These are phyloP conservation scores for Drosophila murphyi DNA, from an alignment of 1,140 invertebrate genomes.

Conservation along the genomic window DNA sequence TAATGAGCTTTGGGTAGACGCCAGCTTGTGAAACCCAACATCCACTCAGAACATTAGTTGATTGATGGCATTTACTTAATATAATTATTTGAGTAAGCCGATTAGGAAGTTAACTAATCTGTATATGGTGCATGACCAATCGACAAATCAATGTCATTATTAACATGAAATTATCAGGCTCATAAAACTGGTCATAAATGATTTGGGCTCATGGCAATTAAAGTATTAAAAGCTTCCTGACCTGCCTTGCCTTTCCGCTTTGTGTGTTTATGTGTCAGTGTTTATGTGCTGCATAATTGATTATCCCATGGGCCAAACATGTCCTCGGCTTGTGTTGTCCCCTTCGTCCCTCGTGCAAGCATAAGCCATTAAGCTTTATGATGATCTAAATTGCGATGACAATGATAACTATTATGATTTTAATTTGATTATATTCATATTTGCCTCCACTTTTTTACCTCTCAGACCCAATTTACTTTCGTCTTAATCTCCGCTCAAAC, in stretches of 20 bases:
- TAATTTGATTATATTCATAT: conserved; percentile 25
- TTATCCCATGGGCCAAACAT: conserved; percentile 64
- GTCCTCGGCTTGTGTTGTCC: conserved; percentile 29
- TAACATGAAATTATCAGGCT: conserved; percentile 52
- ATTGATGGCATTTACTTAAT: conserved; percentile 54
- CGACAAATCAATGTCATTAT: conserved; percentile 58
- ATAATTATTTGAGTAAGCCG: conserved; percentile 63
- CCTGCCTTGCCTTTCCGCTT: background rate
- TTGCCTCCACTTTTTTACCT: background rate
- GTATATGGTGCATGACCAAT: background rate
- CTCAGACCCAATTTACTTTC: conserved; percentile 8
- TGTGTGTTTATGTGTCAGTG: background rate
- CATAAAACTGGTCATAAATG: conserved; percentile 28
- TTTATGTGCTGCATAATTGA: conserved; percentile 64
- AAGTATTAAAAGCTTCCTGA: conserved; percentile 36
- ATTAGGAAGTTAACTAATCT: conserved; percentile 49
- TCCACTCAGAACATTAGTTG: conserved; percentile 22
- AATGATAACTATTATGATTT: conserved; percentile 20
- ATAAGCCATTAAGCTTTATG: conserved; percentile 61
- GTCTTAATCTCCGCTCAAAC: background rate
- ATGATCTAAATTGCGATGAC: conserved; percentile 54
- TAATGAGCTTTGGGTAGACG: conserved; percentile 1
- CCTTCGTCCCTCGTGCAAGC: background rate
- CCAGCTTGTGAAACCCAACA: conserved; percentile 26
- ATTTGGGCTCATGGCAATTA: conserved; percentile 12